These are phyloP conservation scores for Cybosia mesomella DNA, from an alignment of 2,888 invertebrate genomes.

Conservation along the genomic window DNA sequence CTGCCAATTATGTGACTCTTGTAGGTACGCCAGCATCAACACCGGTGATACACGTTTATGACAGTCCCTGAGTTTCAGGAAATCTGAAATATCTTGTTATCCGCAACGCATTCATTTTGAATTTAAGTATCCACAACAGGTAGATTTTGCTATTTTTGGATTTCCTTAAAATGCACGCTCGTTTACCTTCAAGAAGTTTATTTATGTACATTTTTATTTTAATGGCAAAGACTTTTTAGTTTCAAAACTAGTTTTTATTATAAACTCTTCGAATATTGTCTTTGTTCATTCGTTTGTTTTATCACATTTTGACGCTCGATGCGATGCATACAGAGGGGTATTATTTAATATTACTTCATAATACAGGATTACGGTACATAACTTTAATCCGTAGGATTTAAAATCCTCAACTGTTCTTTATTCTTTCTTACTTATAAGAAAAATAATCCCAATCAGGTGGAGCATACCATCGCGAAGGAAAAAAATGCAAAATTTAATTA, in stretches of 20 bases:
- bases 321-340: neutral
- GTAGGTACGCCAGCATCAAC: too few relatives aligned
- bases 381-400: constrained; percentile 2
- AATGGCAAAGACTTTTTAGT: neutral
- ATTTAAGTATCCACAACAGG: too few relatives aligned
- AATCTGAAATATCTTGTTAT: too few relatives aligned
- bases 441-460: constrained; percentile 68
- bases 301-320: neutral
- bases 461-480: constrained; percentile 59
- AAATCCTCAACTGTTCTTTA: constrained; percentile 24
- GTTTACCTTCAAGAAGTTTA: too few relatives aligned
- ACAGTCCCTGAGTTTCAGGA: too few relatives aligned
- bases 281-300: neutral
- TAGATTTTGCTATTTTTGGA: too few relatives aligned
- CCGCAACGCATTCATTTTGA: too few relatives aligned
- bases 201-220: too few relatives aligned
- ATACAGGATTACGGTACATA: neutral
- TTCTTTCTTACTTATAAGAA: constrained; percentile 62
- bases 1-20: too few relatives aligned
- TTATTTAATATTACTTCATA: neutral
- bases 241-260: neutral
- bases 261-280: neutral
- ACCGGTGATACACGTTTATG: too few relatives aligned
- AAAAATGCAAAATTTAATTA: constrained; percentile 85
- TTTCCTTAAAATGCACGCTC: too few relatives aligned